Evolutionary conservation across 1,140 invertebrate genomes (phyloP), one percentile per base, ranked within the genome.

Genomic region (Cardiocondyla obscurior): DNA sequence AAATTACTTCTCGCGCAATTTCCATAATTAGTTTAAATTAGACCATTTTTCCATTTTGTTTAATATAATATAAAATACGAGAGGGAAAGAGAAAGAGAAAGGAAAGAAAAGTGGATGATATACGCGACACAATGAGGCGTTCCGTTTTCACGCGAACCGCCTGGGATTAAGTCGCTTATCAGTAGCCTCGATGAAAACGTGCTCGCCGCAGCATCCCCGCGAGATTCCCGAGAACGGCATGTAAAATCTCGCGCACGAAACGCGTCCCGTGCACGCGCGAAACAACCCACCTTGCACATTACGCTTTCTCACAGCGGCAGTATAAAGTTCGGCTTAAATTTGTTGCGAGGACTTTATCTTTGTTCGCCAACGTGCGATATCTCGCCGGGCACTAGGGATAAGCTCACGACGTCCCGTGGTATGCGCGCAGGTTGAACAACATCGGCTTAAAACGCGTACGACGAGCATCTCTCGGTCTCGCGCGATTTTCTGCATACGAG

Each of bases 281-380:
- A 25, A 64, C 49, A 33, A 62, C 6, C 58, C 57, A n/a, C 14
- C 64, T 22, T 49, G 28, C 72, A 46, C 64, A 64, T 62, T 64
- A 64, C 19, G 22, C 14, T 33, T 19, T 60, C n/a, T 62, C 39
- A n/a, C n/a, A 19, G 55, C 55, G 39, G 51, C 33, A 28, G 51
- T 72, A 72, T 57, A 14, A 22, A 16, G 39, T 76, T 42, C 14
- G 28, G 8, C 28, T 76, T 76, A 76, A 76, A 76, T 64, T 76
- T 64, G 33, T 64, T 33, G 57, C 39, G 12, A 64, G 39, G 19
- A 76, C 19, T 76, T 76, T 76, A 76, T 64, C 72, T 62, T 76
- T 28, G 30, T 64, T 76, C 57, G 42, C 57, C 57, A 60, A 60
- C 55, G n/a, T 28, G 14, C 28, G 53, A 64, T 74, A 74, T 74